Base-by-base conservation (phyloP, 2,888 invertebrate genomes). In the Eupithecia subfuscata region DNA sequence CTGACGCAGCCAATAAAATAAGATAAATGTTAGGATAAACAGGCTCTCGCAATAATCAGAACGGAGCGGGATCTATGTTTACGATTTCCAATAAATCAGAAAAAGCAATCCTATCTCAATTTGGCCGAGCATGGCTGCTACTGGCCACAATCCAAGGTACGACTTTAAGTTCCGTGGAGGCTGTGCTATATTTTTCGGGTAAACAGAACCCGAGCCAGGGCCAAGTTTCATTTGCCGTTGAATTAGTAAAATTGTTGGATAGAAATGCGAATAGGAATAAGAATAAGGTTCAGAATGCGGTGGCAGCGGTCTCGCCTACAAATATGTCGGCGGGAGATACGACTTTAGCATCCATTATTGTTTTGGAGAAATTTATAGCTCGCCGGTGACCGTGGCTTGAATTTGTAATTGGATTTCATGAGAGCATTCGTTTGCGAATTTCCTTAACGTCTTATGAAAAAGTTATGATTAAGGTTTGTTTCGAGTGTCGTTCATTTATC, bases 91-190 rank as follows among this genome's bases (percentile, higher is more conserved):
- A 88, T 89, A 90, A 87, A 87, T 89, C 86, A 86, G 77, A 84
- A 82, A 83, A 87, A 82, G 84, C 84, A 84, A 87, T 88, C 83
- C 81, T 82, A 87, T 88, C 84, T 87, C 84, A 83, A 88, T 90
- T 89, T 88, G 87, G 84, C 81, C 78, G 78, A 77, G 84, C 79
- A 81, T 82, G 81, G 78, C 77, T 83, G 82, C 81, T 79, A 85
- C 88, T 91, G 90, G 90, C 89, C 80, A 78, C 83, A 84, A 84
- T 91, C 88, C 91, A 90, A 90, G 85, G 85, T 85, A 86, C 79
- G 84, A 77, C 85, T 88, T 87, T 86, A 86, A 89, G 86, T 88
- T 88, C 82, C 81, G 87, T 83, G 77, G 81, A 80, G 81, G 72
- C 78, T 78, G 79, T 75, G 82, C 86, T 75, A 79, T 81, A 78